Evolutionary conservation across 2,113 vertebrate species (phyloP).

Genomic region (Scatophagus argus): DNA sequence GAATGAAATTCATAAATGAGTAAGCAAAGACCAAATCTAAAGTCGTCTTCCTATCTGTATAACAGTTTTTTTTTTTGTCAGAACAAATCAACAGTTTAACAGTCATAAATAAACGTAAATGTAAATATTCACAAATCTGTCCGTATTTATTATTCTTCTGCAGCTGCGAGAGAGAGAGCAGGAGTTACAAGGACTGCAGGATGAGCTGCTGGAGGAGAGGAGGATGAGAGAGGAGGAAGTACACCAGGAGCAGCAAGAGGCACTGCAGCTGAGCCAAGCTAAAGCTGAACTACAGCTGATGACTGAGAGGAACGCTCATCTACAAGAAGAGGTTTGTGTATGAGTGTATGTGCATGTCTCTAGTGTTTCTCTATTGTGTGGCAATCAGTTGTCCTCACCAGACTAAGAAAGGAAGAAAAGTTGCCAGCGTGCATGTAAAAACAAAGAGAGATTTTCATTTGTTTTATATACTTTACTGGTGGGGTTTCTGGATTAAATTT

Average conservation of each 20-base stretch:
- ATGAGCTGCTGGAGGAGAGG: slow-evolving; percentile 77
- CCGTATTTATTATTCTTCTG: background rate
- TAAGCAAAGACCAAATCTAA: background rate
- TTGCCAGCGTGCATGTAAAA: background rate
- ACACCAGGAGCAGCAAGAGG: slow-evolving; percentile 80
- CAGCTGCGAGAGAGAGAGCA: slow-evolving; percentile 81
- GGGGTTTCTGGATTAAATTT: slow-evolving; percentile 33
- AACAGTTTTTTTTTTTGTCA: background rate
- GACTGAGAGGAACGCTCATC: slow-evolving; percentile 78
- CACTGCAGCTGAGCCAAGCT: slow-evolving; percentile 83
- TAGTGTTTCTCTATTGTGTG: background rate
- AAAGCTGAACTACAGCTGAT: slow-evolving; percentile 80
- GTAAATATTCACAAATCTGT: background rate
- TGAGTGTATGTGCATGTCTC: background rate
- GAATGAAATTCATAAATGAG: background rate
- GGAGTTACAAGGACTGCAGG: slow-evolving; percentile 81
- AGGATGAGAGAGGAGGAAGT: slow-evolving; percentile 68
- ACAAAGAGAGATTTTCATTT: slow-evolving; percentile 28
- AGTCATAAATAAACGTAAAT: background rate
- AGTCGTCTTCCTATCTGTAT: background rate
- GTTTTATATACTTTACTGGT: slow-evolving; percentile 9
- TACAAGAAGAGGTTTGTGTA: slow-evolving; percentile 85
- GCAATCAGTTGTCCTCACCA: background rate
- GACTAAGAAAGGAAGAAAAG: background rate
- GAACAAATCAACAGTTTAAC: background rate